phyloP scores from a whole-genome alignment of 2,888 invertebrate species.

The Tachystola acroxantha region DNA sequence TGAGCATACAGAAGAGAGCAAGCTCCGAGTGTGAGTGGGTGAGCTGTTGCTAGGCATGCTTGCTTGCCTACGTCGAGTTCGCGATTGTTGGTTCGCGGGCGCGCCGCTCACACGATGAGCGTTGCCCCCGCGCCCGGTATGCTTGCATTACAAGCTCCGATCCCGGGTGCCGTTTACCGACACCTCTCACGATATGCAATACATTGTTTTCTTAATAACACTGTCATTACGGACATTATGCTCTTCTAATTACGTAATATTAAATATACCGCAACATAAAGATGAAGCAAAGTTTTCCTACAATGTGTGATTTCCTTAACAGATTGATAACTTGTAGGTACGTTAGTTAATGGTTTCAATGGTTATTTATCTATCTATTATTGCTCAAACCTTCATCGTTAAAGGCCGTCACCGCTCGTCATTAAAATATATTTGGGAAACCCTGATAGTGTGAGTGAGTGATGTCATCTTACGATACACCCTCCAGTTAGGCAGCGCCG shows the following conservation, averaged over 20 bases:
- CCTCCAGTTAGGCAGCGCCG: conserved; percentile 7
- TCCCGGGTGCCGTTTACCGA: conserved; percentile 37
- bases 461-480: conserved; percentile 6
- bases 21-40: conserved; percentile 57
- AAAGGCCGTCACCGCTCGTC: no score
- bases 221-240: conserved; percentile 17
- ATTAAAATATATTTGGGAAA: conserved; percentile 12
- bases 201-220: conserved; percentile 37
- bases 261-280: conserved; percentile 1
- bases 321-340: neutral
- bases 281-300: neutral
- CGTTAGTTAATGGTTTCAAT: no score
- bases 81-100: conserved; percentile 57
- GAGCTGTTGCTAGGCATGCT: conserved; percentile 64
- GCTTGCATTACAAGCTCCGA: conserved; percentile 18
- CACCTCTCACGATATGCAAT: conserved; percentile 40
- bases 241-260: conserved; percentile 10
- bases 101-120: conserved; percentile 74
- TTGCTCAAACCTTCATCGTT: neutral
- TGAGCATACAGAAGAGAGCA: conserved; percentile 46
- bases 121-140: conserved; percentile 53
- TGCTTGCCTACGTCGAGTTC: conserved; percentile 58
- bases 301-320: neutral
- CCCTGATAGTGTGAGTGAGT: conserved; percentile 8
- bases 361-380: no score